Evolutionary conservation across 2,797 vertebrate genomes (phyloP).

Genomic region (Hydrocynus forskahlii): DNA sequence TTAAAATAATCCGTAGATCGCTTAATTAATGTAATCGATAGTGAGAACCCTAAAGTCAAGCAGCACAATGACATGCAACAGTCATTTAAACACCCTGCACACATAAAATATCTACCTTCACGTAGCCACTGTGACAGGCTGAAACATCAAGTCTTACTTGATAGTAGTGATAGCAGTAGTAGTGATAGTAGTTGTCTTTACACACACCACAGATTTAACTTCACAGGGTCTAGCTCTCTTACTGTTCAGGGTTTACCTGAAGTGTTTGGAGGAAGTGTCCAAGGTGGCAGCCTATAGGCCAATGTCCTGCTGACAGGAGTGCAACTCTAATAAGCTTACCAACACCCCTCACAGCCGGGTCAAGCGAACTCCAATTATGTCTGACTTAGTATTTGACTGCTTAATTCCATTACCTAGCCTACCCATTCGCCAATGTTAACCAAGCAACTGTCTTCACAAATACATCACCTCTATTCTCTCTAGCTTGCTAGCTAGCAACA

Average conservation of each 20-base stretch:
- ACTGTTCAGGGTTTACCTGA: background rate
- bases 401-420: slow-evolving; percentile 3
- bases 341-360: background rate
- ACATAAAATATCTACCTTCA: too few species aligned
- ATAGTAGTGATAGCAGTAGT: background rate
- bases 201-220: background rate
- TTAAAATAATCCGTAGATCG: too few species aligned
- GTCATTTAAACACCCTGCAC: too few species aligned
- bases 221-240: background rate
- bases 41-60: too few species aligned
- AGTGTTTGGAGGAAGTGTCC: background rate
- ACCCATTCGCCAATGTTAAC: background rate
- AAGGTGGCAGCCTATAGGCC: background rate
- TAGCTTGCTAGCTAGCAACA: background rate
- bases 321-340: background rate
- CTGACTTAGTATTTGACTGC: slow-evolving; percentile 6
- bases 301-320: background rate
- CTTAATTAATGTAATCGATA: too few species aligned
- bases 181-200: background rate
- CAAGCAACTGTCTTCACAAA: background rate
- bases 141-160: background rate
- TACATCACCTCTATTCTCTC: background rate
- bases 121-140: too few species aligned
- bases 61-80: too few species aligned
- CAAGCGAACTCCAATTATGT: background rate